phyloP scores from a whole-genome alignment of 1,140 invertebrate genomes.

The Harpegnathos saltator region DNA sequence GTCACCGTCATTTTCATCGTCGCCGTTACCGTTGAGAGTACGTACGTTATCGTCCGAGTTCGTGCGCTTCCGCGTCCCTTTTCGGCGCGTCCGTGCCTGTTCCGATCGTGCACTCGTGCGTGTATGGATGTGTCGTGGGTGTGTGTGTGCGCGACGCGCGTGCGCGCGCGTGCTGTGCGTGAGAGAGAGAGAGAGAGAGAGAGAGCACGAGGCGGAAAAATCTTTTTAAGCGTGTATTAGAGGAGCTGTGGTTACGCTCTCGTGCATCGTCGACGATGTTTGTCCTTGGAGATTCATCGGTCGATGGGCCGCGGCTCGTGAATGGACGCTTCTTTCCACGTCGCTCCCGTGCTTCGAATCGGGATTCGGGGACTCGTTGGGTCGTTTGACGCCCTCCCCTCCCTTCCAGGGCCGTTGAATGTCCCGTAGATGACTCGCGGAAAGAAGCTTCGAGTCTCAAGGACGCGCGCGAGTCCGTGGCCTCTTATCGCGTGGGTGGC shows the following conservation, averaged over 20 bases:
- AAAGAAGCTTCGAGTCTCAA: no score
- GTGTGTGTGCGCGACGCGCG: no score
- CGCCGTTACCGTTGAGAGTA: constrained; percentile 26
- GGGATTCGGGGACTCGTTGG: no score
- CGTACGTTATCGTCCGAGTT: not conserved
- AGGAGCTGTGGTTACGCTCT: not conserved
- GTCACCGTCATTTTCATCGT: no score
- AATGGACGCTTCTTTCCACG: constrained; percentile 31
- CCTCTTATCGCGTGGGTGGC: no score
- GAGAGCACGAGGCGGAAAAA: constrained; percentile 43
- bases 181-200: not conserved
- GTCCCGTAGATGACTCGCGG: not conserved
- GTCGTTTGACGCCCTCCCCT: no score
- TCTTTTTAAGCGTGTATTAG: constrained; percentile 13
- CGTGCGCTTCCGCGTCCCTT: constrained; percentile 14
- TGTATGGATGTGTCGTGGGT: no score
- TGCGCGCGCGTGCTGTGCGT: not conserved
- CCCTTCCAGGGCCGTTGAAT: no score
- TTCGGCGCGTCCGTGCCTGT: constrained; percentile 25
- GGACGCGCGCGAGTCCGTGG: not conserved
- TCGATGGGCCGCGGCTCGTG: constrained; percentile 15
- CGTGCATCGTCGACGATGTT: constrained; percentile 22
- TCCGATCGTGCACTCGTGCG: constrained; percentile 19
- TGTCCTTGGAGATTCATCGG: constrained; percentile 51
- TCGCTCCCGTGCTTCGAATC: not conserved